Conservation (phyloP, 2,888 invertebrate species). For the Chrysodeixis includens region DNA sequence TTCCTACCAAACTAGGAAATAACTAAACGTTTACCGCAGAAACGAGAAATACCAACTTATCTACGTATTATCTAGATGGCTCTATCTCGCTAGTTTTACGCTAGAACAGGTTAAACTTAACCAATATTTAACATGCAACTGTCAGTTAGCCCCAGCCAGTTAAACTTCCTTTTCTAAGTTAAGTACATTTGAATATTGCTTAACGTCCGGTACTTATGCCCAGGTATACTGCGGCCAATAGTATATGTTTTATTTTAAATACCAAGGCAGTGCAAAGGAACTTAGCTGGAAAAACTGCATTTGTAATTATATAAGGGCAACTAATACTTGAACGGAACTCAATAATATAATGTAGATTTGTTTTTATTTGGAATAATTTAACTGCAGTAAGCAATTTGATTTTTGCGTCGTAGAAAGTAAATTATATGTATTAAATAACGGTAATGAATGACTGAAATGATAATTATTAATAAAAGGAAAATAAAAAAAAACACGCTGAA, state of each 20-base stretch:
- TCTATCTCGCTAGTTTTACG: slow-evolving; percentile 9
- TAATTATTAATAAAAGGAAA: too few species aligned
- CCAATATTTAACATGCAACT: slow-evolving; percentile 17
- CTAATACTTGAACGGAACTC: too few species aligned
- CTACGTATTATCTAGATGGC: not conserved
- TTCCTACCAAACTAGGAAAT: not conserved
- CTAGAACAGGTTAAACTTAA: slow-evolving; percentile 22
- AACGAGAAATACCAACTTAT: not conserved
- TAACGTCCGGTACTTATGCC: slow-evolving; percentile 30
- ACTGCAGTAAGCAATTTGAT: too few species aligned
- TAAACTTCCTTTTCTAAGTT: slow-evolving; percentile 35
- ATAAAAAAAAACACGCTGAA: too few species aligned
- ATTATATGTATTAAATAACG: too few species aligned
- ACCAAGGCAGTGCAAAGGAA: slow-evolving; percentile 12
- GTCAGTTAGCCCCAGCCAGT: slow-evolving; percentile 24
- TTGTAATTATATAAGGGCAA: not conserved
- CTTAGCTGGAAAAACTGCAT: not conserved
- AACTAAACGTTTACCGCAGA: not conserved
- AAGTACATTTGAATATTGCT: slow-evolving; percentile 33
- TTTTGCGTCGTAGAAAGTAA: too few species aligned
- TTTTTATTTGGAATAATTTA: too few species aligned
- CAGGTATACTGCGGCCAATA: slow-evolving; percentile 3
- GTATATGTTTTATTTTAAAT: slow-evolving; percentile 12
- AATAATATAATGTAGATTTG: too few species aligned
- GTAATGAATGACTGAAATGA: too few species aligned